Evolutionary conservation across 2,113 vertebrate species (phyloP), one percentile per base, ranked within the genome.

Genomic region (Amia ocellicauda): DNA sequence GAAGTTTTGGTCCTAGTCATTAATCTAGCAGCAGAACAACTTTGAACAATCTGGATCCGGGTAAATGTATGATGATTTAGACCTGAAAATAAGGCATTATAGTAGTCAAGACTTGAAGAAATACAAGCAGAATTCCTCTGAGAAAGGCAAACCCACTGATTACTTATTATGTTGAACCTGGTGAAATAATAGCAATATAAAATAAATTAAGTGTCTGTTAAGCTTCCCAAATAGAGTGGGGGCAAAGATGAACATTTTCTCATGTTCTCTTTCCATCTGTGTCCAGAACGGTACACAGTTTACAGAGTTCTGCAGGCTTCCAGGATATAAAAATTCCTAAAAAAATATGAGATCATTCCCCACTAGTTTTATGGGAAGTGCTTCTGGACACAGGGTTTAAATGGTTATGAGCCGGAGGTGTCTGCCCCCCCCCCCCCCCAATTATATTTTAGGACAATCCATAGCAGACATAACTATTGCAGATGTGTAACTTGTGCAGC

Each of bases 181-280:
- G 7, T 9, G 23, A 22, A 27, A 4, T 16, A 7, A 8, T 14
- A 26, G 8, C 10, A n/a, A 28, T 14, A 10, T 56, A 2, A 31
- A 23, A 10, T 22, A 1, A 2, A 51, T 19, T 11, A 9, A 24
- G 23, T 9, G 52, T 14, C 7, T 14, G 53, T 28, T 14, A 56
- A 28, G 16, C n/a, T 29, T 7, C 27, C 26, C 13, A 27, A 56
- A 56, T 16, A 56, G 29, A 26, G 8, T 28, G 23, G 23, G 53
- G 53, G 26, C 27, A 56, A 29, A 56, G 53, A 56, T 13, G 28
- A 56, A 17, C 53, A n/a, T 13, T n/a, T 56, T 56, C 24, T 56
- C 53, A 56, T 56, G 24, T 31, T 8, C 17, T 17, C 28, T 17
- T 28, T 9, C 23, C 10, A 19, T n/a, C 53, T 55, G 8, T 16